phyloP scores from a whole-genome alignment of 2,797 vertebrate species.

The Lemur catta region DNA sequence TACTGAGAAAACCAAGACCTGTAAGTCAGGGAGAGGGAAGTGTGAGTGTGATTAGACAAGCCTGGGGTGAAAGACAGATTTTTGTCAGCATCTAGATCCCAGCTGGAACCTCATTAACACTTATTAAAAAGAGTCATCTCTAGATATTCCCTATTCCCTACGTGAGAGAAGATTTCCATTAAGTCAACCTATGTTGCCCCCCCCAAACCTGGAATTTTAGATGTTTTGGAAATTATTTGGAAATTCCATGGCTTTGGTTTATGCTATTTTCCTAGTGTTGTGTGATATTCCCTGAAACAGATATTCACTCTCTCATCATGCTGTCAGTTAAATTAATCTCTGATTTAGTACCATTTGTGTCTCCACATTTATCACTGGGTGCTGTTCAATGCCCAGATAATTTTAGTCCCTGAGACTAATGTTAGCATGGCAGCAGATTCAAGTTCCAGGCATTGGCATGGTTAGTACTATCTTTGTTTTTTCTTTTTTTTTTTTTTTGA shows the following conservation, averaged over 20 bases:
- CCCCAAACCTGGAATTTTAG: background rate
- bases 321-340: background rate
- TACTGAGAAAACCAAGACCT: slow-evolving; percentile 2
- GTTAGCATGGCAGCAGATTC: background rate
- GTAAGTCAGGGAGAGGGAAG: background rate
- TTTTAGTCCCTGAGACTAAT: background rate
- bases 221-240: background rate
- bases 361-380: background rate
- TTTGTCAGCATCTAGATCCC: background rate
- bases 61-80: background rate
- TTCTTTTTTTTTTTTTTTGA: background rate
- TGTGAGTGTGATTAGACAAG: background rate
- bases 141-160: background rate
- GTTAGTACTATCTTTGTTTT: background rate
- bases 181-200: background rate
- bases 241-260: background rate
- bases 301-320: background rate
- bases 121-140: background rate
- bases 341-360: background rate
- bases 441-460: background rate
- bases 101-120: background rate
- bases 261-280: background rate
- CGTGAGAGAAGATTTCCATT: background rate
- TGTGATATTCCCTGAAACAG: background rate
- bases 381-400: background rate